Conservation (phyloP, 2,888 invertebrate species). For the Melipona bicolor region DNA sequence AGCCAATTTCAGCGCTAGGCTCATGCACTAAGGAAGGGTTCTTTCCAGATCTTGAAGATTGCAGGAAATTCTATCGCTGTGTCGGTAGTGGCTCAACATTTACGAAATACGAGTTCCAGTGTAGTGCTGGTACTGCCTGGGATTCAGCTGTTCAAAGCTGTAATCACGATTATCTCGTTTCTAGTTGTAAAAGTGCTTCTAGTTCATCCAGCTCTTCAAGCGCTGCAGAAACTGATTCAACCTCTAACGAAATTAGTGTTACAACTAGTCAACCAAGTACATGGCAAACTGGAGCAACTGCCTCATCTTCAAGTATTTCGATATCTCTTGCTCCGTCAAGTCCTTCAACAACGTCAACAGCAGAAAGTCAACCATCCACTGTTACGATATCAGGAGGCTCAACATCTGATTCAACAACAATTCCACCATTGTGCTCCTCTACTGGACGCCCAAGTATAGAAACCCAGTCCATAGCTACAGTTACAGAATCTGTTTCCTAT, state of each 20-base stretch:
- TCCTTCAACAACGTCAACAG: too few relatives aligned
- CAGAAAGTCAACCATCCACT: too few relatives aligned
- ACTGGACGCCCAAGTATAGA: too few relatives aligned
- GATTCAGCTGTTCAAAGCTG: slow-evolving; percentile 88
- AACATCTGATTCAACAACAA: too few relatives aligned
- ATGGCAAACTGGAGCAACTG: too few relatives aligned
- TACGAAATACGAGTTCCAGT: slow-evolving; percentile 86
- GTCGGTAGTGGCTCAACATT: slow-evolving; percentile 86
- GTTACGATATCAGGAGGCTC: too few relatives aligned
- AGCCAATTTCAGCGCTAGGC: slow-evolving; percentile 1
- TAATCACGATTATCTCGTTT: slow-evolving; percentile 86
- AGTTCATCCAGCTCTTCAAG: slow-evolving; percentile 39
- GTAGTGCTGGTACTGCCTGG: slow-evolving; percentile 90
- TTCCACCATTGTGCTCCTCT: too few relatives aligned
- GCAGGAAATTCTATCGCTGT: slow-evolving; percentile 91
- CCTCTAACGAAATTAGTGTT: slow-evolving; percentile 46
- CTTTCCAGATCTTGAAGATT: slow-evolving; percentile 88
- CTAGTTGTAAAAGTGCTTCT: slow-evolving; percentile 69
- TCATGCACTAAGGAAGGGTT: slow-evolving; percentile 89
- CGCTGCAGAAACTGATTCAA: slow-evolving; percentile 27
- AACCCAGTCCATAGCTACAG: too few relatives aligned
- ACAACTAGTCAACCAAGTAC: slow-evolving; percentile 8
- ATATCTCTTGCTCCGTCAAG: too few relatives aligned
- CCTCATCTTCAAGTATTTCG: too few relatives aligned
- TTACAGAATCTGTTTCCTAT: too few relatives aligned